Base-by-base conservation (phyloP, 2,888 invertebrate genomes). In the Drosophila cracens region DNA sequence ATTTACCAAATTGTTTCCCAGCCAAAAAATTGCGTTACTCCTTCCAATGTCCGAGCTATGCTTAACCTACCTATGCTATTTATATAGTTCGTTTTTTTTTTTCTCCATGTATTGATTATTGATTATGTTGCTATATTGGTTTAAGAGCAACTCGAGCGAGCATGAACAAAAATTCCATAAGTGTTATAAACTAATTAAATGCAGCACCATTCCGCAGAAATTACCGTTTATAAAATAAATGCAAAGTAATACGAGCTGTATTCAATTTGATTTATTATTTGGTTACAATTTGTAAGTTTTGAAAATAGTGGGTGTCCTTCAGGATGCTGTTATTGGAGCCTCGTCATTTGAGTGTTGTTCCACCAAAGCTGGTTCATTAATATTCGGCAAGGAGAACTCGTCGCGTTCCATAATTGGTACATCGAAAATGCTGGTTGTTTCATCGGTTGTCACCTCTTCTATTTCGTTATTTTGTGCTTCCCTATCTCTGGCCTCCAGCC, bases 1-100 rank as follows among this genome's bases (percentile, higher is more conserved):
- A 40, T 31, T 53, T 34, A 46, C 63, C 70, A 57, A 63, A 36
- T 58, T 54, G 27, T 25, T 43, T 65, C 34, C 58, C 51, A 57
- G 57, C 57, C 61, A 61, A 48, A 40, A 8, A 52, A 29, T 11
- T 36, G 16, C 48, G 11, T 34, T 21, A 27, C 29, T 33, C 27
- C n/a, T 29, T 52, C 53, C 16, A 46, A 56, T 25, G 29, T 57
- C 13, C 27, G 18, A 27, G 27, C 13, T 48, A 40, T 40, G 57
- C 46, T 36, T 40, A 46, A 21, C 21, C 34, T 34, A 34, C 5
- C 1, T 25, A 25, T 25, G 25, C 25, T 31, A 31, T 31, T 8
- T 8, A 8, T 1, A 29, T 29, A 21, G 21, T 21, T 21, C 21
- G 21, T 21, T 21, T 21, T 21, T 21, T 21, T 21, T 21, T 21